Percentiles rank a stretch among this genome's conserved stretches.
phyloP scores from a whole-genome alignment of 2,797 vertebrate genomes.

The Semotilus atromaculatus region DNA sequence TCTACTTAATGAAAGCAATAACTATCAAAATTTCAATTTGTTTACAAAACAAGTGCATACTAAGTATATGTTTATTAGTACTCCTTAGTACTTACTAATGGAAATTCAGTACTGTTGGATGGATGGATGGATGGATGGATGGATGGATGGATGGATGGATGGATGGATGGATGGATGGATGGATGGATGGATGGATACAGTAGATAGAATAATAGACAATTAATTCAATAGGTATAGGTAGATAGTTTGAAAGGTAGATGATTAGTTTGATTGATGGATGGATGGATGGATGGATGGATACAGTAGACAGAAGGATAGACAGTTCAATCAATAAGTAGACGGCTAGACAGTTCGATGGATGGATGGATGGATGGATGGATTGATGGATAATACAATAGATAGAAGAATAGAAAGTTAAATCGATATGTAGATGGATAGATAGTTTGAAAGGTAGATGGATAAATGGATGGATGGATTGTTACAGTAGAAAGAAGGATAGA shows the following conservation, averaged over 20 bases:
- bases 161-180: neutral
- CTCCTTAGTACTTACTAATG: neutral
- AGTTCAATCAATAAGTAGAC: neutral
- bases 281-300: neutral
- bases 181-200: neutral
- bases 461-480: neutral
- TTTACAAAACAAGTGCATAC: neutral
- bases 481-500: neutral
- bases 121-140: neutral
- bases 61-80: neutral
- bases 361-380: too few relatives aligned
- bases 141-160: neutral
- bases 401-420: too few relatives aligned
- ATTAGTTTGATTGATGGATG: too few relatives aligned
- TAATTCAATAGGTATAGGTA: neutral
- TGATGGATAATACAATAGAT: neutral
- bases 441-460: neutral
- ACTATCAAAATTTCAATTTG: neutral
- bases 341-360: neutral
- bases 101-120: neutral
- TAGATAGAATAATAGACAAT: neutral
- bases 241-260: neutral
- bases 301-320: neutral
- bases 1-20: neutral
- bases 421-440: neutral